These are phyloP conservation scores for Epinephelus fuscoguttatus DNA, from an alignment of 2,113 vertebrate genomes.

Conservation along the genomic window DNA sequence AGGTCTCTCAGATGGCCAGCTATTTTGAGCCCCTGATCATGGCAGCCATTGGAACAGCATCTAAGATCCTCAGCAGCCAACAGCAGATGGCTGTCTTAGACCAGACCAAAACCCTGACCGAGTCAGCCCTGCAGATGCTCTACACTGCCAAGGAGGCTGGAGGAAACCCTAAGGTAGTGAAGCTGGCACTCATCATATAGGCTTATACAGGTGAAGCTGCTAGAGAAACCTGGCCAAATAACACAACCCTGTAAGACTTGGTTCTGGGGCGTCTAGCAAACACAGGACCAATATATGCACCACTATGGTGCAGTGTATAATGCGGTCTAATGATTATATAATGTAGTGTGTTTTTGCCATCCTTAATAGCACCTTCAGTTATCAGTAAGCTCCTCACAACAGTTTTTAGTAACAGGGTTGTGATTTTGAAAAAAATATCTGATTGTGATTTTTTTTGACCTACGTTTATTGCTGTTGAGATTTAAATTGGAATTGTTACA, in stretches of 20 bases:
- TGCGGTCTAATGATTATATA: no score
- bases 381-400: no score
- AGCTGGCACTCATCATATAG: neutral
- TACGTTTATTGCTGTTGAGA: no score
- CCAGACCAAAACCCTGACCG: constrained; percentile 95
- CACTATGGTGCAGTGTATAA: neutral
- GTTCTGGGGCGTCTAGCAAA: neutral
- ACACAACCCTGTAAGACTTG: neutral
- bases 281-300: neutral
- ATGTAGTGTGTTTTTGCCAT: no score
- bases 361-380: no score
- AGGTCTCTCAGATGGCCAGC: constrained; percentile 98
- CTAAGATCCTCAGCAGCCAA: constrained; percentile 95
- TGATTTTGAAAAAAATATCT: no score
- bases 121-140: constrained; percentile 96
- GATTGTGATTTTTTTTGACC: no score
- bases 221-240: neutral
- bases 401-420: no score
- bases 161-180: constrained; percentile 94
- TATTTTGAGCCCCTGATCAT: constrained; percentile 97
- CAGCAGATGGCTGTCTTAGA: constrained; percentile 99
- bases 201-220: neutral
- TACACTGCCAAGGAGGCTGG: constrained; percentile 98
- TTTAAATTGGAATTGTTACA: no score
- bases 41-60: constrained; percentile 92